These are phyloP conservation scores for Sepiola atlantica DNA, from an alignment of 2,888 invertebrate genomes.

Conservation along the genomic window DNA sequence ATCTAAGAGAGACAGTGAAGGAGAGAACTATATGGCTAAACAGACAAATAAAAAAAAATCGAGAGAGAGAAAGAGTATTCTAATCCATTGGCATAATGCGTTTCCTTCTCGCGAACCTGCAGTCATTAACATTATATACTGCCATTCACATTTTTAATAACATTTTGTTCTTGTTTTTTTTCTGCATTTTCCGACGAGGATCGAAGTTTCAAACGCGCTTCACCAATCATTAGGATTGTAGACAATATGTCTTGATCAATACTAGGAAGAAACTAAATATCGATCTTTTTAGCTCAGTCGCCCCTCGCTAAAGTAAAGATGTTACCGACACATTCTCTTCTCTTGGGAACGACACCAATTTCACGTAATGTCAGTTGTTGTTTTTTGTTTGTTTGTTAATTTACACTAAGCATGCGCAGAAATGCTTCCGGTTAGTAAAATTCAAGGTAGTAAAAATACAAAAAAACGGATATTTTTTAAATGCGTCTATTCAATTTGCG, in stretches of 20 bases:
- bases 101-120: background rate
- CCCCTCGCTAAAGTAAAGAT: background rate
- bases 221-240: slow-evolving; percentile 32
- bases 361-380: background rate
- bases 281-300: background rate
- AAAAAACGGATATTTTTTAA: too few relatives aligned
- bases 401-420: background rate
- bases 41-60: background rate
- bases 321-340: background rate
- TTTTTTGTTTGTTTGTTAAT: background rate
- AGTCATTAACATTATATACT: background rate
- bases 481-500: too few relatives aligned
- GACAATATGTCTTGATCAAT: background rate
- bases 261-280: background rate
- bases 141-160: background rate
- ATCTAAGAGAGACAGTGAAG: too few relatives aligned
- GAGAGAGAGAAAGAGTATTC: background rate
- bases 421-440: background rate
- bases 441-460: too few relatives aligned
- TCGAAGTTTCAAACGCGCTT: background rate
- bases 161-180: background rate
- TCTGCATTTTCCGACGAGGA: background rate
- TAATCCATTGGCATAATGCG: background rate
- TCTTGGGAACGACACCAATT: background rate
- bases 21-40: too few relatives aligned